A percentile compares a stretch with the other conserved stretches of the same genome.
phyloP scores from a whole-genome alignment of 2,888 invertebrate genomes.

The Athetis lepigone region DNA sequence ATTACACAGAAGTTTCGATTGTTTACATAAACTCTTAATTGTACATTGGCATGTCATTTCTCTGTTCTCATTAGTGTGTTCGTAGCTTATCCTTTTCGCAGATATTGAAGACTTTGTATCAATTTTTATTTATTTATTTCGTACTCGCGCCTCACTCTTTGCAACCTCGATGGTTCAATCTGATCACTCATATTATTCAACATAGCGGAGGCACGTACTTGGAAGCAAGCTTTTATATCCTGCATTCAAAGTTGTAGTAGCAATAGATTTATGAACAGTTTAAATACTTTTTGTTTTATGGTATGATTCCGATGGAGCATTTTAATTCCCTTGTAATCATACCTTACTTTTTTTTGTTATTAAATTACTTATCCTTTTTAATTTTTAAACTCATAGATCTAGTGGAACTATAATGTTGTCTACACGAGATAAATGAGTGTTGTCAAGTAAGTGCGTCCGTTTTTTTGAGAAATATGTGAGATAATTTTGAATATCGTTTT shows the following conservation, averaged over 20 bases:
- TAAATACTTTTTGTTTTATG: neutral
- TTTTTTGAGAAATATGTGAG: constrained; percentile 26
- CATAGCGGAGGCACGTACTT: constrained; percentile 35
- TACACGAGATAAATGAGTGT: constrained; percentile 42
- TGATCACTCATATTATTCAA: constrained; percentile 44
- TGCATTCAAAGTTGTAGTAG: constrained; percentile 28
- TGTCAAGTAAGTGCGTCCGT: constrained; percentile 36
- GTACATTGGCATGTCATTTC: constrained; percentile 30
- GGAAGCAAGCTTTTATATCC: constrained; percentile 47
- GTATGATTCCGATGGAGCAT: constrained; percentile 9
- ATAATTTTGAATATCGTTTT: constrained; percentile 29
- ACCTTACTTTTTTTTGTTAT: neutral
- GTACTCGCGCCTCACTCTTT: constrained; percentile 24
- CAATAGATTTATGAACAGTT: constrained; percentile 14
- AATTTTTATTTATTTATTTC: constrained; percentile 20
- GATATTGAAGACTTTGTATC: constrained; percentile 43
- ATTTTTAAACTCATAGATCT: neutral
- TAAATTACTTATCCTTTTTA: neutral
- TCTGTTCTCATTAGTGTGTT: constrained; percentile 34
- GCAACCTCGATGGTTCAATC: constrained; percentile 1
- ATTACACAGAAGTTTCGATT: no score
- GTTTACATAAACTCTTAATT: neutral
- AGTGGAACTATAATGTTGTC: constrained; percentile 25
- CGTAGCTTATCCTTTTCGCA: constrained; percentile 15
- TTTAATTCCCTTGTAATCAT: constrained; percentile 2